Base-by-base conservation (phyloP, 2,888 invertebrate species). In the Temnothorax rugatulus region DNA sequence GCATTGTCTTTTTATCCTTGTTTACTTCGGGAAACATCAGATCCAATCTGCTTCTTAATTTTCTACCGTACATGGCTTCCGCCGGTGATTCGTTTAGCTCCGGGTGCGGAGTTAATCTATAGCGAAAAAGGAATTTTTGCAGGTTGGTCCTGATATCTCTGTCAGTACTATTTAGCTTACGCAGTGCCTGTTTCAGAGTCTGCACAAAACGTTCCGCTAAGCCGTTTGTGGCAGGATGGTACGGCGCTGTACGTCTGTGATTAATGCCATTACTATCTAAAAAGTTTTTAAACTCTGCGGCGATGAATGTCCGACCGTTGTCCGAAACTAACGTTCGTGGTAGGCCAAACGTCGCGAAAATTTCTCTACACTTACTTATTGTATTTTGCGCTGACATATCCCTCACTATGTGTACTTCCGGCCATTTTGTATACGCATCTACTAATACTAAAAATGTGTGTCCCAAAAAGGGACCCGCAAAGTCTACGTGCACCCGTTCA, bases 401-500 rank as follows among this genome's bases (percentile, higher is more conserved):
- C 4, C 11, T 29, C 2, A 68, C 4, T 4, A 68, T 9, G 18
- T 68, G 18, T 5, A 50, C 29, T 5, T 68, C 34, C 1, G 68
- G 68, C 50, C 68, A 68, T 50, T 18, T 57, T 2, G 25, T 54
- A 21, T 73, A 57, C 1, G 57, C 38, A 8, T 73, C 57, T 13
- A 57, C 41, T 5, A 73, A 4, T 0, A 41, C 25, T 18, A 73
- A 18, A 57, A 41, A 68, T 0, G 1, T 50, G 3, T 50, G 9
- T 59, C 21, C 41, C 21, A 73, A 41, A 21, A 73, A 73, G 0
- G 57, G 38, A 13, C 73, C 57, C 1, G 73, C 57, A 9, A 73
- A 73, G 11, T 73, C 57, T 13, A 73, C 13, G 4, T 57, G 73
- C 2, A 73, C 21, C 0, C 57, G n/a, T 0, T 73, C 21, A 4